A percentile compares a stretch with the other conserved stretches of the same genome.
phyloP scores from a whole-genome alignment of 2,888 invertebrate genomes.

The Lymantria dispar region DNA sequence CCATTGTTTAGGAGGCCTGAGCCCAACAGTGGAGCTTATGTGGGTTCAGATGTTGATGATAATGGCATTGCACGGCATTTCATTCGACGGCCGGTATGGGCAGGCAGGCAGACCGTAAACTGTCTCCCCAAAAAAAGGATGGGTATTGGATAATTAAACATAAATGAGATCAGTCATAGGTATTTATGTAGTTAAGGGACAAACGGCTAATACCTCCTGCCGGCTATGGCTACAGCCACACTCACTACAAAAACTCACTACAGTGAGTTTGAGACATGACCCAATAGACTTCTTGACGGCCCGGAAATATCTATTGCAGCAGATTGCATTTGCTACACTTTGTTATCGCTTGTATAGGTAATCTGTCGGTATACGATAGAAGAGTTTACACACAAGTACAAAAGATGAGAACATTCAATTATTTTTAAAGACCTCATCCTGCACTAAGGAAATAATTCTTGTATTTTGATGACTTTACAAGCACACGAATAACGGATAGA shows the following conservation, averaged over 20 bases:
- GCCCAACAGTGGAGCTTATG: no score
- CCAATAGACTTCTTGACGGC: conserved; percentile 17
- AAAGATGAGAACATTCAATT: background rate
- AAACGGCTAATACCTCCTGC: background rate
- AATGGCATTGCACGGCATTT: no score
- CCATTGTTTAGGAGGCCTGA: no score
- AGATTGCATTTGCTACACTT: conserved; percentile 65
- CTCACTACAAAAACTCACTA: no score
- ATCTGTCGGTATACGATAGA: background rate
- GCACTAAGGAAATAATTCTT: background rate
- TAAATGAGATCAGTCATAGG: no score
- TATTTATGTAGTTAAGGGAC: background rate
- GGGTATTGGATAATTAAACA: no score
- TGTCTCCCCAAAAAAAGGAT: no score
- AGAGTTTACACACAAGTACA: background rate
- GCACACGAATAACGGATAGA: background rate
- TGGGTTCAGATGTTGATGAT: no score
- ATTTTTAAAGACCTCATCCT: background rate
- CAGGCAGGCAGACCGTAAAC: no score
- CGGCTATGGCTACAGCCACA: no score
- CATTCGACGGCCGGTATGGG: no score
- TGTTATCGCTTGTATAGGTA: conserved; percentile 32
- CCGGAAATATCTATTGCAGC: conserved; percentile 58
- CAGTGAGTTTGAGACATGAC: background rate
- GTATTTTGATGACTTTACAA: background rate